These are phyloP conservation scores for Asbolus verrucosus DNA, from an alignment of 1,140 invertebrate species.

Conservation along the genomic window DNA sequence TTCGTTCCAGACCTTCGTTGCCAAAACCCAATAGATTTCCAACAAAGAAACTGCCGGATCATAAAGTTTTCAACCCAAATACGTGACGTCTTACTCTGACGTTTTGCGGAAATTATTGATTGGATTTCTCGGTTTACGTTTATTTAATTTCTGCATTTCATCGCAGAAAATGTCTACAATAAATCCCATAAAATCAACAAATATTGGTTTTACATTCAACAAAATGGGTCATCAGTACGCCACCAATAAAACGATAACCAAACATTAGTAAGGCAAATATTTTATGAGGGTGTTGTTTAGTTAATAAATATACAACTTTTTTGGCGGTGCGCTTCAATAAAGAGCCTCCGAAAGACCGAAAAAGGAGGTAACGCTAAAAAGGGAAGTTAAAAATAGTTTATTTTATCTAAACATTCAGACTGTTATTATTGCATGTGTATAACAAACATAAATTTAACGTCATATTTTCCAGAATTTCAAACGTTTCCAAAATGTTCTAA, in stretches of 20 bases:
- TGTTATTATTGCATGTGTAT: slow-evolving; percentile 1
- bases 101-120: too few species aligned
- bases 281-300: slow-evolving; percentile 17
- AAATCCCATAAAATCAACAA: not conserved
- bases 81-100: too few species aligned
- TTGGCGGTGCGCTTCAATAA: slow-evolving; percentile 1
- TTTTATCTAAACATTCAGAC: not conserved
- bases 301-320: slow-evolving; percentile 7
- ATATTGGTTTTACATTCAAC: not conserved
- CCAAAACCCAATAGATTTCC: too few species aligned
- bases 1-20: too few species aligned
- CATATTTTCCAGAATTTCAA: too few species aligned
- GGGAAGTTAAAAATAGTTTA: not conserved
- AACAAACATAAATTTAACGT: too few species aligned
- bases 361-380: not conserved
- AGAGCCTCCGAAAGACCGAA: not conserved
- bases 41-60: too few species aligned
- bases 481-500: too few species aligned
- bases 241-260: slow-evolving; percentile 4
- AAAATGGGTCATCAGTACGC: slow-evolving; percentile 4
- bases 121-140: too few species aligned
- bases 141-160: too few species aligned
- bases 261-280: slow-evolving; percentile 13
- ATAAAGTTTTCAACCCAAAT: too few species aligned
- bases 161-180: not conserved